phyloP scores from a whole-genome alignment of 2,113 vertebrate genomes.

The Ranitomeya variabilis region DNA sequence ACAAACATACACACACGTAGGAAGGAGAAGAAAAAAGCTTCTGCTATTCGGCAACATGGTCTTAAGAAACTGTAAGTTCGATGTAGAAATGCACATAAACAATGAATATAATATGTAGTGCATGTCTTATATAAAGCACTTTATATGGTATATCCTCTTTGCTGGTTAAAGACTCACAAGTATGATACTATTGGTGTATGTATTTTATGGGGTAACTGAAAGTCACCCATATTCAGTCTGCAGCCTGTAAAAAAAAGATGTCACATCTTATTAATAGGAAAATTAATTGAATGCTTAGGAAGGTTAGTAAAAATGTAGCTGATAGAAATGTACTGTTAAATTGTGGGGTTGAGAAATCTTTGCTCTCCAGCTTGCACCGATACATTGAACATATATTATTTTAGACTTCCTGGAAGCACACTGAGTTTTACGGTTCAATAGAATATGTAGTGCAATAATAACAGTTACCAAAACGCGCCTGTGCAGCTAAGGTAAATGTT shows the following conservation, averaged over 20 bases:
- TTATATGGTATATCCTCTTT: neutral
- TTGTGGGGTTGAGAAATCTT: neutral
- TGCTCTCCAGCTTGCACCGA: neutral
- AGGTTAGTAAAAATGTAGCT: neutral
- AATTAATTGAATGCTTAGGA: neutral
- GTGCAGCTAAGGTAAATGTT: neutral
- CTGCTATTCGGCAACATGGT: neutral
- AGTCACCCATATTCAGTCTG: neutral
- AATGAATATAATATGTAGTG: neutral
- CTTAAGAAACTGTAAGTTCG: constrained; percentile 8
- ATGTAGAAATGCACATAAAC: neutral
- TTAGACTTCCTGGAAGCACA: constrained; percentile 2
- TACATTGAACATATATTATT: neutral
- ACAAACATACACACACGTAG: constrained; percentile 17
- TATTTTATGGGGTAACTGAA: neutral
- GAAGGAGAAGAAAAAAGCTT: constrained; percentile 39
- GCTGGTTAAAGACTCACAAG: neutral
- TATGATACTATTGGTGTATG: neutral
- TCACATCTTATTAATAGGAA: neutral
- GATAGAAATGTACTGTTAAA: no score
- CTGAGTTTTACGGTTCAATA: neutral
- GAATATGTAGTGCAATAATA: neutral
- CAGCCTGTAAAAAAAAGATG: neutral
- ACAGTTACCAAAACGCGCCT: neutral
- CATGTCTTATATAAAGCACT: neutral